Conservation (phyloP, 1,140 invertebrate species). For the Scaptomyza hsui region DNA sequence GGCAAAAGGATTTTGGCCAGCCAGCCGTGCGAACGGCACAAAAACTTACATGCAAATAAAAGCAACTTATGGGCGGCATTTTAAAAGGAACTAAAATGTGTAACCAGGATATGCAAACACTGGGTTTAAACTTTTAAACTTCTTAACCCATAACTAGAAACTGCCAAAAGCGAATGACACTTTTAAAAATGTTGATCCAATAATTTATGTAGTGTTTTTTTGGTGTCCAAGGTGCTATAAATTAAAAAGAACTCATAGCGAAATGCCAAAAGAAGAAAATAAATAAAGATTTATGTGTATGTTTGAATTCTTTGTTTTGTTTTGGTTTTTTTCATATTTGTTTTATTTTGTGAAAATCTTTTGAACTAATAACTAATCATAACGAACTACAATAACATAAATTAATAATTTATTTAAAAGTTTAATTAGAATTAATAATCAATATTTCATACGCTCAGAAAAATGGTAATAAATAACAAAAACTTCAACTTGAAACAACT, state of each 20-base stretch:
- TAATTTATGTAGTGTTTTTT: constrained; percentile 34
- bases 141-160: constrained; percentile 8
- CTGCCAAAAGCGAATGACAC: neutral
- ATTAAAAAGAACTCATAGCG: constrained; percentile 32
- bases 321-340: constrained; percentile 33
- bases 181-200: constrained; percentile 35
- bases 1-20: constrained; percentile 46
- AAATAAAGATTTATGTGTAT: constrained; percentile 56
- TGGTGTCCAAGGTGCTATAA: constrained; percentile 16
- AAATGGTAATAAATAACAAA: constrained; percentile 78
- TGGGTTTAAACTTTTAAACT: constrained; percentile 5
- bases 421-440: constrained; percentile 75
- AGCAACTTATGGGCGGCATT: constrained; percentile 1
- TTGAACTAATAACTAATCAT: constrained; percentile 79
- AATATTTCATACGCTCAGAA: constrained; percentile 59
- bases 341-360: constrained; percentile 77
- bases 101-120: neutral
- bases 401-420: constrained; percentile 82
- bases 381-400: constrained; percentile 80
- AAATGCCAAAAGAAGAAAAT: constrained; percentile 30
- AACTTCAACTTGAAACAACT: constrained; percentile 78
- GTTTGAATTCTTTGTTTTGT: constrained; percentile 59
- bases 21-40: constrained; percentile 6
- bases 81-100: constrained; percentile 11
- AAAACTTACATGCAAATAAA: constrained; percentile 20